Conservation (phyloP, 92 coral and sea anemone genomes). For the Actinostola sp. region DNA sequence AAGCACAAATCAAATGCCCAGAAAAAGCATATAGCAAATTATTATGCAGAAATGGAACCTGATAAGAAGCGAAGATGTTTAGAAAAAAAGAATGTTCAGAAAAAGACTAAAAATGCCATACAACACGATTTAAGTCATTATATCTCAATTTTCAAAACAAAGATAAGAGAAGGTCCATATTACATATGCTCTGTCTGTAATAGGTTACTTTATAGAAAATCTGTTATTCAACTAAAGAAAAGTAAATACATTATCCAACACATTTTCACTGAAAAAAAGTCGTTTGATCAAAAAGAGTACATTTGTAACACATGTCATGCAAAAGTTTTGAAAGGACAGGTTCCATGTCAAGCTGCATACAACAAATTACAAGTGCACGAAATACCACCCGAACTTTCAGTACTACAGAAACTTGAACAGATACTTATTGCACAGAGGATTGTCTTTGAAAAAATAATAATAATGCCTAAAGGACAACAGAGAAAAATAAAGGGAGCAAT, state of each 20-base stretch:
- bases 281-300: conserved; percentile 66
- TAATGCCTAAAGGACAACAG: conserved; percentile 69
- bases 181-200: conserved; percentile 60
- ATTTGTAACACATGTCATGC: conserved; percentile 75
- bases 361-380: conserved; percentile 59
- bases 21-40: conserved; percentile 37
- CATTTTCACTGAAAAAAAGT: conserved; percentile 10
- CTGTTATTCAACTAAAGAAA: conserved; percentile 1
- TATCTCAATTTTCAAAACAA: conserved; percentile 31
- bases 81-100: not conserved
- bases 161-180: conserved; percentile 69
- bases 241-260: not conserved
- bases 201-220: conserved; percentile 45
- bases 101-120: conserved; percentile 17
- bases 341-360: conserved; percentile 70
- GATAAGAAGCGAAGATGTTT: conserved; percentile 2
- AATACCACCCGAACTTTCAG: conserved; percentile 53
- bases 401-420: conserved; percentile 66
- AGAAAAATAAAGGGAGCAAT: conserved; percentile 67
- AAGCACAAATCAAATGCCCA: no score
- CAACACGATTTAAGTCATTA: conserved; percentile 21
- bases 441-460: conserved; percentile 56
- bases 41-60: conserved; percentile 30
- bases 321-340: conserved; percentile 48
- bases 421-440: conserved; percentile 62